Base-by-base conservation (phyloP, 2,113 vertebrate species). In the Brachypodius melanocephalos region DNA sequence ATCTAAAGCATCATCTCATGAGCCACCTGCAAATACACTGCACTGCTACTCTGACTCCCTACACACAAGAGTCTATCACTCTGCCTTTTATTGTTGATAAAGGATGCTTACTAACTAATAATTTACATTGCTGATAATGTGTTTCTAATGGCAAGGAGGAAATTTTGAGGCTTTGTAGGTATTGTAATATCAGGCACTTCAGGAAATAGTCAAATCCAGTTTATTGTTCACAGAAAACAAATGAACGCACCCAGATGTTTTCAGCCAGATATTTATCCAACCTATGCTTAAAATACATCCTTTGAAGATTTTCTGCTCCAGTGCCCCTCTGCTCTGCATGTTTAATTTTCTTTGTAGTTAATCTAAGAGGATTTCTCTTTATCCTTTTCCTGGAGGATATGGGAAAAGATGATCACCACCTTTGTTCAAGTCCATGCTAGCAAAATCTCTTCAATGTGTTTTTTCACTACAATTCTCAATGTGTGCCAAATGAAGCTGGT, bases 281-380 rank as follows among this genome's bases (percentile, higher is more conserved):
- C 38, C 22, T 84, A 7, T 42, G 40, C 29, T 89, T 89, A 61
- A 91, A 89, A 72, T 65, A 34, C 17, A 54, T 61, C 29, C 31
- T 93, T 76, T 88, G 73, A 93, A 85, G 81, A 89, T 88, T 93
- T 82, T 80, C 63, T 69, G 15, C 45, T 90, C n/a, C 63, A 74
- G 19, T 88, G 68, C 22, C 72, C 54, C 57, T 46, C 49, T 91
- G 52, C n/a, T 84, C 55, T 81, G 93, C 40, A 12, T 86, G 72
- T 72, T 95, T 95, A 63, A 93, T 92, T 88, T 94, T 59, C 79
- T 62, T 90, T 81, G 63, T 80, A 74, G 40, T 59, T 92, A 86
- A 86, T 86, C 72, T 92, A 92, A 94, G 88, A 92, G 79, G 83
- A 95, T 94, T 90, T 95, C 5, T 93, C 69, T 91, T 94, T 42